A percentile compares a stretch with the other conserved stretches of the same genome.
These are phyloP conservation scores for Lysandra coridon DNA, from an alignment of 2,888 invertebrate genomes.

Conservation along the genomic window DNA sequence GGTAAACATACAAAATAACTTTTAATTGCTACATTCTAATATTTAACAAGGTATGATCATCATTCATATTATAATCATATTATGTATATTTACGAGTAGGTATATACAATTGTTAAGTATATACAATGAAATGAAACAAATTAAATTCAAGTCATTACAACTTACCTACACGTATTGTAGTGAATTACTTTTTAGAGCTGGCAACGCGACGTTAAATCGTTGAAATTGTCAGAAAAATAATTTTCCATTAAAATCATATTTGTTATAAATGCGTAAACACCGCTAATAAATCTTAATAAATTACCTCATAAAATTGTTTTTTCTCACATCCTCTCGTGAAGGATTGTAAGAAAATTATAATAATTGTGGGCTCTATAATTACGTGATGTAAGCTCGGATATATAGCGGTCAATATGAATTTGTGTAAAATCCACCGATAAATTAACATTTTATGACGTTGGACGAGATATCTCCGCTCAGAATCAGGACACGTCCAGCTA, in stretches of 20 bases:
- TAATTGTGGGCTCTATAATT: constrained; percentile 75
- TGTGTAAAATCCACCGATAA: constrained; percentile 78
- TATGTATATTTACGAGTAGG: too few relatives aligned
- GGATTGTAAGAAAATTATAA: constrained; percentile 79
- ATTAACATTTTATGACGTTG: constrained; percentile 77
- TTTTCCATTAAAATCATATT: constrained; percentile 39
- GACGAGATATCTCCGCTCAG: constrained; percentile 72
- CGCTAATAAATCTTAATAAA: constrained; percentile 68
- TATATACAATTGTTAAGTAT: too few relatives aligned
- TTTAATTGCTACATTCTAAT: background rate
- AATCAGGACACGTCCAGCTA: constrained; percentile 34
- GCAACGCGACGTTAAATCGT: background rate
- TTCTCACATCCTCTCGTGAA: constrained; percentile 76
- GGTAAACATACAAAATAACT: background rate
- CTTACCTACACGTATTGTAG: too few relatives aligned
- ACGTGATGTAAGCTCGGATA: constrained; percentile 73
- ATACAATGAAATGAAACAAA: too few relatives aligned
- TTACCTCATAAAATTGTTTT: constrained; percentile 70
- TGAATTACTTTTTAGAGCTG: too few relatives aligned
- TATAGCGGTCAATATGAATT: constrained; percentile 74
- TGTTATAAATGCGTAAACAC: constrained; percentile 53
- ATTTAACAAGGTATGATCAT: background rate
- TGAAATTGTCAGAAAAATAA: background rate
- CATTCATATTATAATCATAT: background rate
- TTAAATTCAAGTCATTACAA: too few relatives aligned